Evolutionary conservation across 2,113 vertebrate genomes (phyloP).

Genomic region (Pardalotus punctatus): DNA sequence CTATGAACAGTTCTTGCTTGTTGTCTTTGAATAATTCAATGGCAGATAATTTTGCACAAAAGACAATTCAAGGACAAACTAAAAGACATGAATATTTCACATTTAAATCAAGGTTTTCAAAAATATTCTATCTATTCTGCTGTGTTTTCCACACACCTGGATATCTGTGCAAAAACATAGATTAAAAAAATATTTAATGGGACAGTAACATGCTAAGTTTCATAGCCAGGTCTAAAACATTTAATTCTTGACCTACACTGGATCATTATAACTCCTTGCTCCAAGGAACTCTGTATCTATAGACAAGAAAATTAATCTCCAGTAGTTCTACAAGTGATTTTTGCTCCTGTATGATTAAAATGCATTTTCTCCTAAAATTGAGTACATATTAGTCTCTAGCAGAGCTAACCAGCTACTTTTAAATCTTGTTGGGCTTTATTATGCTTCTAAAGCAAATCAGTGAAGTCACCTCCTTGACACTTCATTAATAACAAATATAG

Average conservation of each 20-base stretch:
- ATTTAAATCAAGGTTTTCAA: neutral
- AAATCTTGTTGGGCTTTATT: constrained; percentile 7
- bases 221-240: neutral
- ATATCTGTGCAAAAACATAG: neutral
- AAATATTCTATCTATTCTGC: neutral
- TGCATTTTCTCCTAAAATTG: neutral
- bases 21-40: neutral
- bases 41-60: neutral
- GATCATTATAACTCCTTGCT: neutral
- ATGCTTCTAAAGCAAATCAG: neutral
- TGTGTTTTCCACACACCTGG: neutral
- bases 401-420: neutral
- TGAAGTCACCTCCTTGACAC: neutral
- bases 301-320: neutral
- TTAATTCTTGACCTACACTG: neutral
- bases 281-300: neutral
- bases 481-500: constrained; percentile 11
- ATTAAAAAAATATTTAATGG: neutral
- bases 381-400: neutral
- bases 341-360: neutral
- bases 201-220: neutral
- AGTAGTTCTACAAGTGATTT: neutral
- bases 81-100: neutral
- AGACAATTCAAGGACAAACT: neutral
- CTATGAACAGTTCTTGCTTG: neutral